These are phyloP conservation scores for Aethina tumida DNA, from an alignment of 1,140 invertebrate species.

Conservation along the genomic window DNA sequence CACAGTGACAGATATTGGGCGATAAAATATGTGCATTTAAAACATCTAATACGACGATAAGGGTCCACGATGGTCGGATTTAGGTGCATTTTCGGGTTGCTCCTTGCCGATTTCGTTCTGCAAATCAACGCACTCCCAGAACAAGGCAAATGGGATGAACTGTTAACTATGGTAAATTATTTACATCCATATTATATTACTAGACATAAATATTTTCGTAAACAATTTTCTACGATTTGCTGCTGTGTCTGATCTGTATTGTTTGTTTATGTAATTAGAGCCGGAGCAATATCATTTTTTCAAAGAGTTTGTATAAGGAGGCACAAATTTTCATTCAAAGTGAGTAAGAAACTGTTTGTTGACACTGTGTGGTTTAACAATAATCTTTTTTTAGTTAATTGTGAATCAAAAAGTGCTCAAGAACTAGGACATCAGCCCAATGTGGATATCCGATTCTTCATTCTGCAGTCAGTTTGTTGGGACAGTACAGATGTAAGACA, in stretches of 20 bases:
- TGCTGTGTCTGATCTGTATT: constrained; percentile 9
- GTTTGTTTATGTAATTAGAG: constrained; percentile 26
- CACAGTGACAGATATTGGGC: too few species aligned
- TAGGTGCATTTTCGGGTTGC: too few species aligned
- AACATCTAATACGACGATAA: too few species aligned
- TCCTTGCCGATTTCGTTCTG: too few species aligned
- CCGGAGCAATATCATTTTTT: constrained; percentile 26
- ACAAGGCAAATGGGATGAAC: constrained; percentile 36
- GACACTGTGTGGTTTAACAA: constrained; percentile 3
- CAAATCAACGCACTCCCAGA: too few species aligned
- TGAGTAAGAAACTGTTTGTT: constrained; percentile 20
- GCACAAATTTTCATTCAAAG: constrained; percentile 35
- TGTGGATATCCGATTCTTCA: constrained; percentile 25
- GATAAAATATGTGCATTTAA: too few species aligned
- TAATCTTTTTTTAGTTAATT: constrained; percentile 30
- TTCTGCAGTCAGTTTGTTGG: constrained; percentile 31
- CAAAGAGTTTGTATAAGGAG: constrained; percentile 36
- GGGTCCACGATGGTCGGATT: too few species aligned
- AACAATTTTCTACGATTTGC: constrained; percentile 6
- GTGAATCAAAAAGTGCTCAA: constrained; percentile 19
- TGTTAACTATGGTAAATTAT: constrained; percentile 29
- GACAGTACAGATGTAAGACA: constrained; percentile 19
- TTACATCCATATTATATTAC: too few species aligned
- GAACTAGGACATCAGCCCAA: too few species aligned
- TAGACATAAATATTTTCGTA: too few species aligned